Conservation (phyloP, 2,797 vertebrate species). For the Discoglossus pictus region DNA sequence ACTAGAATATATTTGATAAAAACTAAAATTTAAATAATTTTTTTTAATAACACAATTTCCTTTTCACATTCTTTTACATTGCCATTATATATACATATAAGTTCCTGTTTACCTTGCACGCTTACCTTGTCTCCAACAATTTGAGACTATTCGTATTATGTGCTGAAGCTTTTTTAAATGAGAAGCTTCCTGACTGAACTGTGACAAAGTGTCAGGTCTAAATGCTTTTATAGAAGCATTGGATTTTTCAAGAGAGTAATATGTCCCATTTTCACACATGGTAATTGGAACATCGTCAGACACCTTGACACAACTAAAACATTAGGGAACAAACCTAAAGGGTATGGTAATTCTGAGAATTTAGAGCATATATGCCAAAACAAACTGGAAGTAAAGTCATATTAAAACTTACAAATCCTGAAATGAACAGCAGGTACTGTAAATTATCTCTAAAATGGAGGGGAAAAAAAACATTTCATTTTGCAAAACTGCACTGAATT, state of each 20-base stretch:
- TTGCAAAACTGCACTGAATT: conserved; percentile 47
- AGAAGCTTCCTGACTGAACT: conserved; percentile 52
- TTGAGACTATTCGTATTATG: not conserved
- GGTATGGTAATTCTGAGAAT: not conserved
- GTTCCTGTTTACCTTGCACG: no score
- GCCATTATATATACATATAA: no score
- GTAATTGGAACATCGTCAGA: conserved; percentile 55
- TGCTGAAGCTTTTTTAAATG: conserved; percentile 44
- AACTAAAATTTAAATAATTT: no score
- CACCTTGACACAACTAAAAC: conserved; percentile 49
- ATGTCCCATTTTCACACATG: conserved; percentile 55
- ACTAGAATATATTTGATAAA: no score
- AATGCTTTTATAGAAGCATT: conserved; percentile 51
- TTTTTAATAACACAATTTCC: no score
- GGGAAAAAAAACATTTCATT: conserved; percentile 38
- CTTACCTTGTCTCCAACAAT: not conserved
- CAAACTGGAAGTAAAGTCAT: conserved; percentile 33
- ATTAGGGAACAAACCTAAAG: conserved; percentile 36
- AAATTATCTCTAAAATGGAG: conserved; percentile 36
- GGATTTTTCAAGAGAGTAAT: conserved; percentile 57
- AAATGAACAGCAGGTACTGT: conserved; percentile 48
- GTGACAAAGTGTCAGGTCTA: conserved; percentile 54
- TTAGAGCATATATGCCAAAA: conserved; percentile 29
- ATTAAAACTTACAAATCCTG: conserved; percentile 35
- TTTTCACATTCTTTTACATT: no score